Conservation (phyloP, 2,113 vertebrate genomes). For the Zosterops japonicus region DNA sequence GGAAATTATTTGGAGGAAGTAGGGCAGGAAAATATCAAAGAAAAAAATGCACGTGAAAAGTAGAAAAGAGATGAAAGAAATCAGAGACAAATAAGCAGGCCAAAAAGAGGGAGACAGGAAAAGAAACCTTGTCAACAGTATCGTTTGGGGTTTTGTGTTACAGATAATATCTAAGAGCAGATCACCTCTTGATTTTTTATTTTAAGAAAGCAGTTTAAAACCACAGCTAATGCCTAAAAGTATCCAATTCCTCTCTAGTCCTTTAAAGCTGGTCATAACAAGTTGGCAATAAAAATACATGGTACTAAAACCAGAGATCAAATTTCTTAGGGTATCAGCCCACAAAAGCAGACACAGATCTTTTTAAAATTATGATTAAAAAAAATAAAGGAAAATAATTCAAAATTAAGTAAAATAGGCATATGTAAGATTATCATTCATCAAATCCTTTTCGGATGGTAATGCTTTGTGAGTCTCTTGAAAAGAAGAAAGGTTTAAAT, state of each 20-base stretch:
- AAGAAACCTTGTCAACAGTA: neutral
- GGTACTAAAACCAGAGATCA: neutral
- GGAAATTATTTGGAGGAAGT: neutral
- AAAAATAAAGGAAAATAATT: neutral
- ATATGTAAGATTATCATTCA: neutral
- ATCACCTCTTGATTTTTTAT: neutral
- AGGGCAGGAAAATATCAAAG: constrained; percentile 31
- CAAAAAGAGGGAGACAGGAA: neutral
- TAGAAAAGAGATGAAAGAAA: constrained; percentile 22
- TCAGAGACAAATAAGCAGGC: neutral
- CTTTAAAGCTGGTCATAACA: constrained; percentile 28
- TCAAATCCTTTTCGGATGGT: neutral
- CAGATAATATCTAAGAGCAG: neutral
- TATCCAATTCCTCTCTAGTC: neutral
- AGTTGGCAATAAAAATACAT: constrained; percentile 18
- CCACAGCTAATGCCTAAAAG: neutral
- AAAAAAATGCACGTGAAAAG: neutral
- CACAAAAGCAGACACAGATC: neutral
- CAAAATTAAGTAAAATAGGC: neutral
- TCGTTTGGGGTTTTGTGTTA: neutral
- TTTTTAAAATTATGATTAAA: neutral
- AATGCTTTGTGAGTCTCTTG: neutral
- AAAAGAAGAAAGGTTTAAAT: neutral
- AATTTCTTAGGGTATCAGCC: neutral
- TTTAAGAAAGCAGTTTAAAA: constrained; percentile 12